These are phyloP conservation scores for Lycocorax pyrrhopterus DNA, from an alignment of 2,113 vertebrate genomes.

Conservation along the genomic window DNA sequence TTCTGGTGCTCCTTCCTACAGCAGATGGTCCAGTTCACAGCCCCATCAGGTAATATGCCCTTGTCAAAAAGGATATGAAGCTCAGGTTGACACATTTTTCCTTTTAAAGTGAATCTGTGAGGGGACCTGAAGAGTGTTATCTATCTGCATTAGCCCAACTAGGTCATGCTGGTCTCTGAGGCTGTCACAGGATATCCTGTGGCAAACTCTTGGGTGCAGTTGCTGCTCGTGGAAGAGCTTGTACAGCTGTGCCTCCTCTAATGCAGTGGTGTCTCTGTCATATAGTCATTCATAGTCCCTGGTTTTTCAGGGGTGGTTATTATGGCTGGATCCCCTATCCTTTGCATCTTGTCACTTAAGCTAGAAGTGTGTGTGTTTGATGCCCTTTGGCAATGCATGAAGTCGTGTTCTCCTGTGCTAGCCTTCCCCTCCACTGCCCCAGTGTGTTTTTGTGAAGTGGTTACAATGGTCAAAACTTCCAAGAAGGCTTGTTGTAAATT, in stretches of 20 bases:
- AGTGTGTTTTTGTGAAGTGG: background rate
- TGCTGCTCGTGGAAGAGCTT: background rate
- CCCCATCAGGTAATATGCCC: slow-evolving; percentile 82
- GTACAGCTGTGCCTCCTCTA: background rate
- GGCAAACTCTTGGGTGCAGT: background rate
- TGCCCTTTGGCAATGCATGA: background rate
- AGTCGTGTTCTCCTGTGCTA: background rate
- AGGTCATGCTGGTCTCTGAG: background rate
- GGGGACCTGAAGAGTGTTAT: background rate
- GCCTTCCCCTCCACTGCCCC: fast-evolving
- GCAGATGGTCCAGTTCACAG: slow-evolving; percentile 87
- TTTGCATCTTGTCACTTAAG: background rate
- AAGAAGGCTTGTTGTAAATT: background rate
- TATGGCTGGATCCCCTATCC: background rate
- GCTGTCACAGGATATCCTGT: background rate
- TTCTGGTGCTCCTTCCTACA: slow-evolving; percentile 75
- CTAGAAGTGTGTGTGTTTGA: background rate
- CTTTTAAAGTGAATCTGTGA: background rate
- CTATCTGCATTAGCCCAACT: background rate
- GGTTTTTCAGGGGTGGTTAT: background rate
- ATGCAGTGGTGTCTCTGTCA: background rate
- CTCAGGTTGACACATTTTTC: background rate
- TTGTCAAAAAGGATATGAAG: slow-evolving; percentile 1
- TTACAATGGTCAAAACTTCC: background rate
- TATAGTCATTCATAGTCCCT: too few relatives aligned